Conservation (phyloP, 2,113 vertebrate species). For the Apteryx owenii region DNA sequence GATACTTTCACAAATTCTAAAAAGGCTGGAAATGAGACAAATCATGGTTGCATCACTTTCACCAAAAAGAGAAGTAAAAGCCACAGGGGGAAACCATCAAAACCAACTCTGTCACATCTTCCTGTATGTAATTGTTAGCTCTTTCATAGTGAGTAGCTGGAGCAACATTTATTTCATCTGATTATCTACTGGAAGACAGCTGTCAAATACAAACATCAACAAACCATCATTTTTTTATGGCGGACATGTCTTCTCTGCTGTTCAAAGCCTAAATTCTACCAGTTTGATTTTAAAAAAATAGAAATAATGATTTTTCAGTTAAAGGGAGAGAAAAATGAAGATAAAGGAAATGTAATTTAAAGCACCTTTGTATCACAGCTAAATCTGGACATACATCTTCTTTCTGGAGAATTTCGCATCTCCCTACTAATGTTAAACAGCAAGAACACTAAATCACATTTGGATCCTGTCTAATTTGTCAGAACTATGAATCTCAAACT, state of each 20-base stretch:
- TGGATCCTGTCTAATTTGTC: neutral
- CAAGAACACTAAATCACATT: neutral
- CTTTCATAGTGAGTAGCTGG: neutral
- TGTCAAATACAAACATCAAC: neutral
- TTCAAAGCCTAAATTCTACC: neutral
- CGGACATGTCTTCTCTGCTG: rapidly evolving
- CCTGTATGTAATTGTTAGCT: neutral
- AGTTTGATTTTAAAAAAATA: neutral
- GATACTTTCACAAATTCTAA: neutral
- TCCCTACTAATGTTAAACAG: neutral
- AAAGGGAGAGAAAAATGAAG: neutral
- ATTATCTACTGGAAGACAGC: neutral
- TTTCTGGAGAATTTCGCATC: neutral
- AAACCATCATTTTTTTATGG: neutral
- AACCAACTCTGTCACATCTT: conserved; percentile 4
- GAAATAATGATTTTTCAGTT: neutral
- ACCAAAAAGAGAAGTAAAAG: conserved; percentile 58
- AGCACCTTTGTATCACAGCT: neutral
- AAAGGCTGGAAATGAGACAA: conserved; percentile 23
- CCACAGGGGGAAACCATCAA: conserved; percentile 59
- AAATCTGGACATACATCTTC: neutral
- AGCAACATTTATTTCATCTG: neutral
- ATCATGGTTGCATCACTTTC: conserved; percentile 37
- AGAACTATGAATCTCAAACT: neutral
- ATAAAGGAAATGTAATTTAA: neutral